A percentile compares a stretch with the other conserved stretches of the same genome.
Evolutionary conservation across 2,113 vertebrate species (phyloP).

Genomic region (Salvelinus alpinus): DNA sequence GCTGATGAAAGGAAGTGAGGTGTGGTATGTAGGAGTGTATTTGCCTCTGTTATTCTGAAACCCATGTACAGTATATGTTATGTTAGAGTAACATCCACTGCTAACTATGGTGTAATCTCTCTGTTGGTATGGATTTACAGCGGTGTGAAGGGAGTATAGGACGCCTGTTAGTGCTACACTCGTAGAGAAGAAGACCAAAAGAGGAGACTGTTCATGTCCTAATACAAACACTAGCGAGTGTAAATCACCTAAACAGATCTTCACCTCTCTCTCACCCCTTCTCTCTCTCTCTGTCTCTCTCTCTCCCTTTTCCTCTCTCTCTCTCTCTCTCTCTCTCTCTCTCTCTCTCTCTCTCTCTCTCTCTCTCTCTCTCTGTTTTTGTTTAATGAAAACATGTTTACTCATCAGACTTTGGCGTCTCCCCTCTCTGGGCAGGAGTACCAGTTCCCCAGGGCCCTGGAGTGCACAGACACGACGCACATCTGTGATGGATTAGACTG

Average conservation of each 20-base stretch:
- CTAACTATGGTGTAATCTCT: not conserved
- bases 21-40: not conserved
- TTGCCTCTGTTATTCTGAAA: not conserved
- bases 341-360: conserved; percentile 34
- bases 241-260: not conserved
- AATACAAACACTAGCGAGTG: not conserved
- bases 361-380: conserved; percentile 31
- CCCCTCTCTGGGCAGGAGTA: conserved; percentile 39
- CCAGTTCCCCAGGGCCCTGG: conserved; percentile 37
- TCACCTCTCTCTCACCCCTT: not conserved
- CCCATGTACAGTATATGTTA: not conserved
- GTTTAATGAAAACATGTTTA: conserved; percentile 50
- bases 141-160: not conserved
- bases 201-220: not conserved
- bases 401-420: conserved; percentile 49
- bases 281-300: conserved; percentile 23
- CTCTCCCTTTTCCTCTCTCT: not conserved
- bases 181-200: not conserved
- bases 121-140: not conserved
- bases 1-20: not conserved
- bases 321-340: not conserved
- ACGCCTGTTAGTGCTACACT: not conserved
- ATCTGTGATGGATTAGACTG: conserved; percentile 41
- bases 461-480: conserved; percentile 15
- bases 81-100: not conserved